These are phyloP conservation scores for Ceratoteleas bidentatus DNA, from an alignment of 1,140 invertebrate genomes.

Conservation along the genomic window DNA sequence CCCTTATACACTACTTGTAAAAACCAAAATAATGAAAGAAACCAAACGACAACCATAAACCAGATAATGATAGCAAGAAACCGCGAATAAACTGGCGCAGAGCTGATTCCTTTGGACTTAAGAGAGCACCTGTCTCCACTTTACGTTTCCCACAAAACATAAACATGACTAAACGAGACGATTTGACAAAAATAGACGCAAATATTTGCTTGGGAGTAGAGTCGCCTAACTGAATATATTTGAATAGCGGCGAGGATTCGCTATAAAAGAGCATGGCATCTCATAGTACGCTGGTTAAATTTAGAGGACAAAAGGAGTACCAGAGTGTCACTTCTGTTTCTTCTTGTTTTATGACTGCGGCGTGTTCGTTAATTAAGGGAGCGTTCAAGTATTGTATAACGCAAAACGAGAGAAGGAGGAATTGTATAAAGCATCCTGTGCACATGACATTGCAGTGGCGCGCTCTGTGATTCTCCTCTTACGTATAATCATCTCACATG, in stretches of 20 bases:
- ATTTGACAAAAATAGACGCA: constrained; percentile 42
- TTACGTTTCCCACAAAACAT: constrained; percentile 31
- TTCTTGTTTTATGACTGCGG: constrained; percentile 53
- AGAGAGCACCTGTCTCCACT: constrained; percentile 8
- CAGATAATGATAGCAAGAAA: neutral
- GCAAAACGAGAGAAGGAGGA: constrained; percentile 44
- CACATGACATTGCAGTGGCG: constrained; percentile 33
- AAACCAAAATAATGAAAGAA: neutral
- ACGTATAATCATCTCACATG: constrained; percentile 31
- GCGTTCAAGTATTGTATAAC: constrained; percentile 60
- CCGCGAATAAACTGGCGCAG: too few species aligned
- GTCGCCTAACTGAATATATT: constrained; percentile 21
- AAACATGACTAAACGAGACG: constrained; percentile 35
- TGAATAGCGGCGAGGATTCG: constrained; percentile 32
- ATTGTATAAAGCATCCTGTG: constrained; percentile 62
- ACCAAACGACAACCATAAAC: neutral
- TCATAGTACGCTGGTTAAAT: constrained; percentile 48
- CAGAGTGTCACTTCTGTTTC: constrained; percentile 50
- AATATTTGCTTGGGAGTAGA: constrained; percentile 28
- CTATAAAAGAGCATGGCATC: constrained; percentile 47
- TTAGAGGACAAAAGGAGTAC: constrained; percentile 53
- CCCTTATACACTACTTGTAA: too few species aligned
- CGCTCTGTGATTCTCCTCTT: constrained; percentile 39
- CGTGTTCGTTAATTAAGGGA: constrained; percentile 57
- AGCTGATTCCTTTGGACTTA: constrained; percentile 3